Evolutionary conservation across 2,888 invertebrate genomes (phyloP).

Genomic region (Nymphalis c-album): DNA sequence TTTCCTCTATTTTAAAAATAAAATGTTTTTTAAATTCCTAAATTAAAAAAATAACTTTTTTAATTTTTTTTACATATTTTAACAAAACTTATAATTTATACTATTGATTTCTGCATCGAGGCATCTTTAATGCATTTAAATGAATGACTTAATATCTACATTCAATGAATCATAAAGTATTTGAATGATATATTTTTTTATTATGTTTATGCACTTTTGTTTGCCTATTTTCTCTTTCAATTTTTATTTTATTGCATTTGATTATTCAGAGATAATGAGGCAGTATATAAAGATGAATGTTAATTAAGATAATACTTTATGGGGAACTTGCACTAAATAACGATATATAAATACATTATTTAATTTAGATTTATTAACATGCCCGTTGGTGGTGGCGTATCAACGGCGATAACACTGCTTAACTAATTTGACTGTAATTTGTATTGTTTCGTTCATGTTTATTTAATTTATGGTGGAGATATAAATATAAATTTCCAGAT

Average conservation of each 20-base stretch:
- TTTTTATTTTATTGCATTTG: conserved; percentile 63
- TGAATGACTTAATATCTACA: conserved; percentile 51
- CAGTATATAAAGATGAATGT: conserved; percentile 67
- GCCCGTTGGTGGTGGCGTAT: conserved; percentile 66
- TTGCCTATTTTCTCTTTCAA: conserved; percentile 64
- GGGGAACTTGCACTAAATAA: conserved; percentile 72
- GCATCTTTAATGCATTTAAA: conserved; percentile 62
- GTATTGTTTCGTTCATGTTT: conserved; percentile 38
- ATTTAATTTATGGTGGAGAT: conserved; percentile 23
- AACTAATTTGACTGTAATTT: conserved; percentile 57
- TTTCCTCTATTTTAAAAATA: conserved; percentile 35
- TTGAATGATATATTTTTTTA: conserved; percentile 55
- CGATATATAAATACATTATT: conserved; percentile 62
- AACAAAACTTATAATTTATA: conserved; percentile 49
- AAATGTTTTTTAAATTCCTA: conserved; percentile 56
- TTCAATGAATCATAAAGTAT: conserved; percentile 33
- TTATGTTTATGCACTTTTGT: conserved; percentile 68
- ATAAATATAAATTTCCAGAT: neutral
- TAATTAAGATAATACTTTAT: conserved; percentile 60
- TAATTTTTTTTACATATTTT: conserved; percentile 26
- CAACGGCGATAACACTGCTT: conserved; percentile 78
- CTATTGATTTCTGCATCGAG: conserved; percentile 59
- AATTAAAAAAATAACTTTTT: conserved; percentile 8
- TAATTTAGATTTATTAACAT: conserved; percentile 55
- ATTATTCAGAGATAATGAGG: conserved; percentile 59